Base-by-base conservation (phyloP, 2,888 invertebrate genomes). In the Pollenia amentaria region DNA sequence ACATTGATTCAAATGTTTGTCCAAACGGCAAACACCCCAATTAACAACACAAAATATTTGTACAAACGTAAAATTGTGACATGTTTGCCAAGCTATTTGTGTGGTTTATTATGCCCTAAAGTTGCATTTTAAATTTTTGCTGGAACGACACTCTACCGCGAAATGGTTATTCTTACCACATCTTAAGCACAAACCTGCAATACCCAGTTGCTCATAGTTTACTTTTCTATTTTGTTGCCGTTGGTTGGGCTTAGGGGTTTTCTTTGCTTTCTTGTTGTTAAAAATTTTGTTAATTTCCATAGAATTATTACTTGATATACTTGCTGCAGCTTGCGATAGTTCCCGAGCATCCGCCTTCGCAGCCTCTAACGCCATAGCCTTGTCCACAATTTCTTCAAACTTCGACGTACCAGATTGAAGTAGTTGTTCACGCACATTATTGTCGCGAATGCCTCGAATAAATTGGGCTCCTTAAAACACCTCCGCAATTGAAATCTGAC, bases 321-420 rank as follows among this genome's bases (percentile, higher is more conserved):
- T 48, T 48, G 48, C 48, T 14, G 48, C 14, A 12, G 48, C n/a
- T 48, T 48, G 48, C 14, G 48, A 48, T 14, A 48, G 48, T 12
- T 48, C 48, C 2, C 48, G n/a, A 48, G 48, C 48, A 14, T 48
- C 48, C n/a, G n/a, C 4, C 14, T 48, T 79, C 9, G 79, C 73
- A 11, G 84, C 84, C 48, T 84, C 84, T 11, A 75, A 62, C 48
- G 69, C 16, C 16, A 75, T 8, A 62, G 84, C 84, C 14, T 77
- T 77, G 18, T 8, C 18, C 14, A 77, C 65, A 42, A 77, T 65
- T 18, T 77, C 77, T 40, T 65, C 65, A 57, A 77, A 77, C 38
- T 65, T 65, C n/a, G 48, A 48, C 11, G 6, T 48, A 16, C 18
- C 18, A 48, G 1, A 48, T 14, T 48, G 12, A 14, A 14, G 53